Evolutionary conservation across 2,797 vertebrate species (phyloP), one percentile per base, ranked within the genome.

Genomic region (Sebastes aleutianus): DNA sequence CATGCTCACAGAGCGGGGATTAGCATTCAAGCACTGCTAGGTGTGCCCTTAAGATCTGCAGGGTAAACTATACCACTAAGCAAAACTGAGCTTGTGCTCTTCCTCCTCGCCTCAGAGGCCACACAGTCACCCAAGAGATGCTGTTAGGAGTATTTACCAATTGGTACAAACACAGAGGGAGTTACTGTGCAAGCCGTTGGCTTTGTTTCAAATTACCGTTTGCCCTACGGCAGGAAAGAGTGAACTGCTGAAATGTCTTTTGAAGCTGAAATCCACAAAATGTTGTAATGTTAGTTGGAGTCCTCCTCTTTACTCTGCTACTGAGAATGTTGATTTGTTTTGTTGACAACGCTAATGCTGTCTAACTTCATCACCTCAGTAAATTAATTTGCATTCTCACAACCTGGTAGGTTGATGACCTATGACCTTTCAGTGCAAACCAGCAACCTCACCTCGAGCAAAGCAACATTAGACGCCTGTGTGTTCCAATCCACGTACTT

Each of bases 91-190:
- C 53, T 27, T 20, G 26, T 57, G 58, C 29, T 72, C 34, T 16
- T 70, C 34, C 13, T 70, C 32, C n/a, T 76, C 29, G n/a, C 66
- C 69, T 39, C 62, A 32, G 57, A 84, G 69, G 50, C 73, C 81
- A 61, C 31, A 74, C 20, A 16, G 27, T 75, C 77, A 26, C 79
- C 82, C 72, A n/a, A 3, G 81, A 86, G 85, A 75, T 61, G 14
- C 86, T 70, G 79, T 87, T 87, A 88, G 20, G 29, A 75, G 47
- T 54, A 50, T 24, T 74, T 70, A 78, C 53, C 57, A 29, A 3
- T 22, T 57, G 64, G 43, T 29, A 39, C 50, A 62, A 66, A 78
- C 53, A 67, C 47, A 10, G 47, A 32, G 24, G 20, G 36, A 67
- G 53, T 78, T 71, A 56, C 58, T 83, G 72, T 32, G 58, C 36